Base-by-base conservation (phyloP, 1,140 invertebrate species). In the Plectrocnemia conspersa region DNA sequence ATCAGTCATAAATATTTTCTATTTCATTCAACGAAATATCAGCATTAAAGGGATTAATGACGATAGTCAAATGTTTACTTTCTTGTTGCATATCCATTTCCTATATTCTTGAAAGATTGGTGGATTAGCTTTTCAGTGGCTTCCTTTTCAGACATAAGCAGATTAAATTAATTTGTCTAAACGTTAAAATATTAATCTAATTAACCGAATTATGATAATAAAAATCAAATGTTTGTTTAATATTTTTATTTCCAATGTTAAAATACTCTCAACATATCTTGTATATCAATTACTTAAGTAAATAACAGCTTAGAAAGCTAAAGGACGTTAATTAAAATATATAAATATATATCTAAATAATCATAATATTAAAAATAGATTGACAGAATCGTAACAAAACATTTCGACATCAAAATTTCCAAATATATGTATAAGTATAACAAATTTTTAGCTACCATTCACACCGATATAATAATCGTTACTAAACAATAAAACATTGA, bases 211-310 rank as follows among this genome's bases (percentile, higher is more conserved):
- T n/a, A n/a, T n/a, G 27, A 29, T 7, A 13, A 29, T 7, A 40
- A 7, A 40, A 40, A 40, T 7, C n/a, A 29, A 47, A 47, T 15
- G 3, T 18, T 13, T 33, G 15, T 18, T 53, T 58, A 53, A 19
- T 48, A 53, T 46, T 53, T 56, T 60, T 48, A 56, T 60, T 60
- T 56, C 50, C 45, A 60, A 56, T 60, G 58, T 60, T 60, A 60
- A 60, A 60, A 60, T 60, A 60, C 52, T 60, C 58, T 60, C 42
- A 60, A 45, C 41, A 59, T 54, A 54, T 55, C 36, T 35, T 54
- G 52, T 54, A 52, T 56, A 55, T 59, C 50, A 41, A 44, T 25
- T 60, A 56, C 48, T 54, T 54, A 53, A 56, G 48, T 56, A 56
- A 52, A 38, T 60, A 60, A 60, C 58, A 60, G 53, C 58, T 60